Base-by-base conservation (phyloP, 2,888 invertebrate genomes). In the Caenorhabditis imperialis region DNA sequence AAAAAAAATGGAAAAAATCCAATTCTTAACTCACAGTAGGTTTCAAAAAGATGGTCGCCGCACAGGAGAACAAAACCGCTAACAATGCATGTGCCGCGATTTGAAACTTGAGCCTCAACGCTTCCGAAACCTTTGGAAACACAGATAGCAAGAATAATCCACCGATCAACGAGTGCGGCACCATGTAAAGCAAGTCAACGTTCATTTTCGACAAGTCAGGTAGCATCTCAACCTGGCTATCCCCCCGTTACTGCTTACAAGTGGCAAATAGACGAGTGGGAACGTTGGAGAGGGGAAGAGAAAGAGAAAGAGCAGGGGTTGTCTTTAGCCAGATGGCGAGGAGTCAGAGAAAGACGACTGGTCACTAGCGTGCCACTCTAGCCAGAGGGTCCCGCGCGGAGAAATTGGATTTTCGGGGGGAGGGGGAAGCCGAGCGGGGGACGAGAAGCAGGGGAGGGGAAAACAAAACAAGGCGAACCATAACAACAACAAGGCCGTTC, bases 51-150 rank as follows among this genome's bases (percentile, higher is more conserved):
- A 50, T 37, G 7, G 75, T 61, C 3, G 82, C 76, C 2, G 38
- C 58, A 6, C 78, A 40, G 0, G 75, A 72, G 25, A 78, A 77
- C 20, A 80, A 42, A 14, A 81, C 8, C 2, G 77, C 75, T 4
- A 80, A 50, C 8, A 79, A 44, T 7, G 23, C 60, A 48, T 83
- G 82, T 16, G 80, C 80, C 12, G 73, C 61, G 1, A 78, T 47
- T 73, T 83, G 80, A 44, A 70, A 53, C 10, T 61, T 69, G 37
- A 51, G 33, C 10, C 72, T 53, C 5, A 70, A 51, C 3, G 30
- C 45, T 10, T 45, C 55, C 7, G 72, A 57, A 5, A 81, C 44
- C 10, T 60, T 48, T 1, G 81, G 81, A 20, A 77, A 48, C 20
- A 77, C 47, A 2, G 81, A 77, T 8, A 61, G 45, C 20, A 75